These are phyloP conservation scores for Operophtera brumata DNA, from an alignment of 2,888 invertebrate species.

Conservation along the genomic window DNA sequence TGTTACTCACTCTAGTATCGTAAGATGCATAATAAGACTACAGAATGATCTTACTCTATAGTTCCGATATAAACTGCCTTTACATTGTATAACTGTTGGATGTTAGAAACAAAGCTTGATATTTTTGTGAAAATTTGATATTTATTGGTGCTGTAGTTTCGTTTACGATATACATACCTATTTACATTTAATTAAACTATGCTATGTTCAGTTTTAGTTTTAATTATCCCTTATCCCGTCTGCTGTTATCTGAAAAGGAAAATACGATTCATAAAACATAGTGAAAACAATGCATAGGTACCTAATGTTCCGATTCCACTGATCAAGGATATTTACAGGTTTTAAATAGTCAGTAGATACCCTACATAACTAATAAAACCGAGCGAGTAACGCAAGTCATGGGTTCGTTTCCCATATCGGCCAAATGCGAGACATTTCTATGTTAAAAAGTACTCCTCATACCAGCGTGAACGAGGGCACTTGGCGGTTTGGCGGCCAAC, in stretches of 20 bases:
- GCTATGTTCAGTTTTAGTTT: constrained; percentile 61
- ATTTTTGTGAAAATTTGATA: constrained; percentile 78
- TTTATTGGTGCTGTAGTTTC: constrained; percentile 80
- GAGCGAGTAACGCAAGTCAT: too few relatives aligned
- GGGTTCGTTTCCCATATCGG: too few relatives aligned
- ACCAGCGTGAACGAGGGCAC: too few relatives aligned
- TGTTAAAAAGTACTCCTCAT: too few relatives aligned
- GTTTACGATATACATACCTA: constrained; percentile 73
- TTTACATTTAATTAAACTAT: constrained; percentile 58
- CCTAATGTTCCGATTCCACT: too few relatives aligned
- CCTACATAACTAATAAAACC: too few relatives aligned
- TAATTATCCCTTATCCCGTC: constrained; percentile 75
- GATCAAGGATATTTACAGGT: too few relatives aligned
- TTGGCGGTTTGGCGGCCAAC: too few relatives aligned
- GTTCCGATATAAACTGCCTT: constrained; percentile 69
- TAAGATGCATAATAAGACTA: constrained; percentile 64
- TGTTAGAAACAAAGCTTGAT: constrained; percentile 70
- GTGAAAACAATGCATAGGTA: too few relatives aligned
- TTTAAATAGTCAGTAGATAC: too few relatives aligned
- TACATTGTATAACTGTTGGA: constrained; percentile 71
- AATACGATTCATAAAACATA: constrained; percentile 3
- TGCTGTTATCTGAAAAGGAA: constrained; percentile 67
- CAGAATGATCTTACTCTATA: constrained; percentile 46
- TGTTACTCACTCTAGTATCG: constrained; percentile 81
- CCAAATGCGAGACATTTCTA: too few relatives aligned